These are phyloP conservation scores for Formica aserva DNA, from an alignment of 2,888 invertebrate species.

Conservation along the genomic window DNA sequence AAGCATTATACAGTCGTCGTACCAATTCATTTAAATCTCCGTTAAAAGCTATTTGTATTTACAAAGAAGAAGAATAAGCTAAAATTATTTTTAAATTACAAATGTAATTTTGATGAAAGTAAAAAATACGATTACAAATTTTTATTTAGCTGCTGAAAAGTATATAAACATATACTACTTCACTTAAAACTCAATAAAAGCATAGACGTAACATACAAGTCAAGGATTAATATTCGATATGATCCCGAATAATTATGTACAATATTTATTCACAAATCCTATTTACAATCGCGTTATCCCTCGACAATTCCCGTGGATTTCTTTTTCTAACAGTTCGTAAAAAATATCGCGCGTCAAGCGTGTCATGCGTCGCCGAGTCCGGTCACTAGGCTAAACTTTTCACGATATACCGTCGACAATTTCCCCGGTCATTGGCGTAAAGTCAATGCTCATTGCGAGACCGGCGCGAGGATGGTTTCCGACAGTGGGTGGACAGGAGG, in stretches of 20 bases:
- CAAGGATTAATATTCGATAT: neutral
- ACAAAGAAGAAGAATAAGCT: neutral
- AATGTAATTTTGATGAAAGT: neutral
- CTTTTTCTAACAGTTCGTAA: neutral
- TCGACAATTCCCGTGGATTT: neutral
- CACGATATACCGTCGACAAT: slow-evolving; percentile 61
- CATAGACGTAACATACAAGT: neutral
- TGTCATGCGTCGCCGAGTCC: neutral
- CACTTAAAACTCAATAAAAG: neutral
- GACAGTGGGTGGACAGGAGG: slow-evolving; percentile 68
- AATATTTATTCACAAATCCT: neutral
- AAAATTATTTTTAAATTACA: neutral
- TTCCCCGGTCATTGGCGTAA: slow-evolving; percentile 78
- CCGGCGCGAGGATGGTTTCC: slow-evolving; percentile 59
- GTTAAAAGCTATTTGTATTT: neutral
- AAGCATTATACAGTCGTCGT: neutral
- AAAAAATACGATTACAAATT: neutral
- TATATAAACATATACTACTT: neutral
- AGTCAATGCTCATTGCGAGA: slow-evolving; percentile 81
- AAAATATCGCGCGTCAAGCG: neutral
- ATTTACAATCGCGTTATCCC: neutral
- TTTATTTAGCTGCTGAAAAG: neutral
- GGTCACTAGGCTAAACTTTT: slow-evolving; percentile 59
- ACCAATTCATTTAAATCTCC: neutral
- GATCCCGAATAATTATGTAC: no score